These are phyloP conservation scores for Clanis bilineata DNA, from an alignment of 2,888 invertebrate species.

Conservation along the genomic window DNA sequence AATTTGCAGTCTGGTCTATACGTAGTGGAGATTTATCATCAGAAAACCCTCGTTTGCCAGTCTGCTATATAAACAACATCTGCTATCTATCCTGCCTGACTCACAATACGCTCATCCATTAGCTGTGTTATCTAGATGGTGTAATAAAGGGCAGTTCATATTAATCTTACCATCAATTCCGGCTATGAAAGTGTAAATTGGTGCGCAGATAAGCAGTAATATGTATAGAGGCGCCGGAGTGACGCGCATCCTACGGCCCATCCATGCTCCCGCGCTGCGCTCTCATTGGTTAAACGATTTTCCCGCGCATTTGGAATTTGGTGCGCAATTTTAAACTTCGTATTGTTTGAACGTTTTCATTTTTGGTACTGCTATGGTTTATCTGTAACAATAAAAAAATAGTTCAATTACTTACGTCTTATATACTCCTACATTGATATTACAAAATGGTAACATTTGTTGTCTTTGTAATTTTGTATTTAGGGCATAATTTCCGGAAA, in stretches of 20 bases:
- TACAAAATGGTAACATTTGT: too few relatives aligned
- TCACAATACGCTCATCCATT: not conserved
- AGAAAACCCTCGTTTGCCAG: too few relatives aligned
- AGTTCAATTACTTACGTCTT: not conserved
- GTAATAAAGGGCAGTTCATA: constrained; percentile 15
- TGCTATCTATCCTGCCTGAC: not conserved
- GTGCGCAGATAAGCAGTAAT: constrained; percentile 60
- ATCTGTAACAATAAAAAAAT: constrained; percentile 3
- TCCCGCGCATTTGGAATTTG: constrained; percentile 32
- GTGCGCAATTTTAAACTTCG: constrained; percentile 24
- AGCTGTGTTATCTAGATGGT: constrained; percentile 15
- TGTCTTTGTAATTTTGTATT: too few relatives aligned
- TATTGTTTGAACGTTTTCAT: not conserved
- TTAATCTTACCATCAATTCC: constrained; percentile 66
- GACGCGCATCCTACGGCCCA: constrained; percentile 79
- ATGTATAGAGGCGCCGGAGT: constrained; percentile 64
- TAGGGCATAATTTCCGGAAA: too few relatives aligned
- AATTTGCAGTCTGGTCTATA: too few relatives aligned
- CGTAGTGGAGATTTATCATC: too few relatives aligned
- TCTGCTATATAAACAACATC: not conserved
- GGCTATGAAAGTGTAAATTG: constrained; percentile 63
- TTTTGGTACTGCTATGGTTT: not conserved
- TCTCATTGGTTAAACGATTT: constrained; percentile 54
- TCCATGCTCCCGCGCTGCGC: constrained; percentile 68
- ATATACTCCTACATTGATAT: too few relatives aligned